phyloP scores from a whole-genome alignment of 2,888 invertebrate genomes.

The Caenorhabditis sp. region DNA sequence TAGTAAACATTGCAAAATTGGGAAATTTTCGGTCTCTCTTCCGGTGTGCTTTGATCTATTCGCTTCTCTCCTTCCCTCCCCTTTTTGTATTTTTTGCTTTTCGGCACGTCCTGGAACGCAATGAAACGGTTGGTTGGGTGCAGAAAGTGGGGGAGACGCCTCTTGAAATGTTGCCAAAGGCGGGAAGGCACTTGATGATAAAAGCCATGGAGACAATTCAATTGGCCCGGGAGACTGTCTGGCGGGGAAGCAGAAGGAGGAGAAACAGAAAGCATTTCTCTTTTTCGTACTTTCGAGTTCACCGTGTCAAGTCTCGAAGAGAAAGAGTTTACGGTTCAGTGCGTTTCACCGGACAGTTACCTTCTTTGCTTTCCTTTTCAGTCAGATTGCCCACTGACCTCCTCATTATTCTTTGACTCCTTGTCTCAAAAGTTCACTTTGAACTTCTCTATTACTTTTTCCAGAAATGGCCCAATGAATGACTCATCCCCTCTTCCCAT shows the following conservation, averaged over 20 bases:
- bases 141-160: slow-evolving; percentile 30
- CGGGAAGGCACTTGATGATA: slow-evolving; percentile 61
- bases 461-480: slow-evolving; percentile 5
- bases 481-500: background rate
- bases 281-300: slow-evolving; percentile 49
- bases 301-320: slow-evolving; percentile 1
- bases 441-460: background rate
- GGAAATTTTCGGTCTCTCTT: slow-evolving; percentile 21
- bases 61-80: background rate
- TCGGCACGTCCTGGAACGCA: slow-evolving; percentile 34
- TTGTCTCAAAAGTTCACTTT: background rate
- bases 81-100: slow-evolving; percentile 26
- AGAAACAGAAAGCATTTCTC: background rate
- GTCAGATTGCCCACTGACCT: slow-evolving; percentile 18
- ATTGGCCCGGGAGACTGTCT: slow-evolving; percentile 30
- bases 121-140: slow-evolving; percentile 24
- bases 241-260: slow-evolving; percentile 3
- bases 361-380: slow-evolving; percentile 9
- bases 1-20: slow-evolving; percentile 16
- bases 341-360: slow-evolving; percentile 34
- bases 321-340: slow-evolving; percentile 41
- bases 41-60: slow-evolving; percentile 40
- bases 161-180: slow-evolving; percentile 64
- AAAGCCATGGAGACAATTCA: slow-evolving; percentile 50
- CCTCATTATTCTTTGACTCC: background rate